Evolutionary conservation across 2,797 vertebrate species (phyloP).

Genomic region (Yasuhikotakia modesta): DNA sequence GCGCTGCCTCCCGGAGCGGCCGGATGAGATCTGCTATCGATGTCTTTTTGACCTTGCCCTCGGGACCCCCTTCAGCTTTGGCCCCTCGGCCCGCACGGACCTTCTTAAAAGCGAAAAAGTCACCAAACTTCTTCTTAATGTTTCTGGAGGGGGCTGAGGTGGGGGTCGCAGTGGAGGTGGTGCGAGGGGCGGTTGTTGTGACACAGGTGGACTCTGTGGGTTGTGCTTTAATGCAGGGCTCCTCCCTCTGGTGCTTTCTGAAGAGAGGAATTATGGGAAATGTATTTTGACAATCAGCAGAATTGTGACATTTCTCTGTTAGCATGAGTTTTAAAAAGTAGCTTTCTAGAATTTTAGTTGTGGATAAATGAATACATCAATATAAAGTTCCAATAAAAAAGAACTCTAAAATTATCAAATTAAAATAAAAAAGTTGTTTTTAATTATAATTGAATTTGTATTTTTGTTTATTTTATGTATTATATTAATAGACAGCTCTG

Average conservation of each 20-base stretch:
- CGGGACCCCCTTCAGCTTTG: conserved; percentile 73
- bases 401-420: background rate
- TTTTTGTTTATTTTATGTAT: too few species aligned
- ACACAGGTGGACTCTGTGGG: conserved; percentile 70
- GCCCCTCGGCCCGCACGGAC: conserved; percentile 80
- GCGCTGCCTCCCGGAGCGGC: conserved; percentile 83
- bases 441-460: too few species aligned
- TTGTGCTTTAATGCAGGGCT: conserved; percentile 77
- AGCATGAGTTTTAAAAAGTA: conserved; percentile 19
- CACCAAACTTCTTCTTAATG: conserved; percentile 95
- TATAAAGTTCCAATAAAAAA: too few species aligned
- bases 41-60: conserved; percentile 82
- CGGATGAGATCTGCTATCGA: conserved; percentile 89
- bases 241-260: conserved; percentile 81
- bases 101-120: conserved; percentile 95
- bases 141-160: conserved; percentile 83
- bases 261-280: conserved; percentile 67
- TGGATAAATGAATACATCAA: background rate
- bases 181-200: conserved; percentile 58
- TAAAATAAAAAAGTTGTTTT: too few species aligned
- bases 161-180: conserved; percentile 61
- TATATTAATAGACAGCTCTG: too few species aligned
- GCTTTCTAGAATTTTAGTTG: background rate
- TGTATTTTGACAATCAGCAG: conserved; percentile 49
- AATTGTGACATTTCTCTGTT: conserved; percentile 46